phyloP scores from a whole-genome alignment of 1,140 invertebrate genomes.

The Drosophila kurseongensis region DNA sequence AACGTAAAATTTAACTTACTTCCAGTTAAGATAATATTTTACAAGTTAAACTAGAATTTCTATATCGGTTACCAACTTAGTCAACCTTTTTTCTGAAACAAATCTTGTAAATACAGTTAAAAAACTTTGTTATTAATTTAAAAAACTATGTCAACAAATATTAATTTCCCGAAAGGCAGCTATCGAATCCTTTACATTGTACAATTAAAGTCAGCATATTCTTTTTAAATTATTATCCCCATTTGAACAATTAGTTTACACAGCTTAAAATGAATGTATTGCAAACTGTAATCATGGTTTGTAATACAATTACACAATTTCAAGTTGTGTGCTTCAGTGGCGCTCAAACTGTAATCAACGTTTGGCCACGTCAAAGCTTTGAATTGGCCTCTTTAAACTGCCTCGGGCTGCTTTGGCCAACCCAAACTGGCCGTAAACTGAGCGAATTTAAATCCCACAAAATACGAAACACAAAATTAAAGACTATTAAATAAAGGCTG shows the following conservation, averaged over 20 bases:
- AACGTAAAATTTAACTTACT: background rate
- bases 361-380: slow-evolving; percentile 8
- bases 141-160: too few relatives aligned
- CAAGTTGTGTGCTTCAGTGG: slow-evolving; percentile 11
- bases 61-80: too few relatives aligned
- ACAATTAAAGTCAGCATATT: too few relatives aligned
- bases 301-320: slow-evolving; percentile 12
- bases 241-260: slow-evolving; percentile 11
- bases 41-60: too few relatives aligned
- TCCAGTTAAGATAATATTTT: too few relatives aligned
- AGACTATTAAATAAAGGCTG: slow-evolving; percentile 45
- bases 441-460: slow-evolving; percentile 40
- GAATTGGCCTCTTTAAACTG: slow-evolving; percentile 38
- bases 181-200: too few relatives aligned
- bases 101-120: too few relatives aligned
- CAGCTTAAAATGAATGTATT: background rate
- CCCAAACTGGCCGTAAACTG: slow-evolving; percentile 20
- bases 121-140: too few relatives aligned
- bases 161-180: too few relatives aligned
- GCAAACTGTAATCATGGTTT: slow-evolving; percentile 32
- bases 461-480: slow-evolving; percentile 36
- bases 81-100: too few relatives aligned
- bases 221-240: slow-evolving; percentile 2
- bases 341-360: slow-evolving; percentile 36
- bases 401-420: slow-evolving; percentile 7